These are phyloP conservation scores for Cyprinodon diabolis DNA, from an alignment of 2,797 vertebrate genomes.

Conservation along the genomic window DNA sequence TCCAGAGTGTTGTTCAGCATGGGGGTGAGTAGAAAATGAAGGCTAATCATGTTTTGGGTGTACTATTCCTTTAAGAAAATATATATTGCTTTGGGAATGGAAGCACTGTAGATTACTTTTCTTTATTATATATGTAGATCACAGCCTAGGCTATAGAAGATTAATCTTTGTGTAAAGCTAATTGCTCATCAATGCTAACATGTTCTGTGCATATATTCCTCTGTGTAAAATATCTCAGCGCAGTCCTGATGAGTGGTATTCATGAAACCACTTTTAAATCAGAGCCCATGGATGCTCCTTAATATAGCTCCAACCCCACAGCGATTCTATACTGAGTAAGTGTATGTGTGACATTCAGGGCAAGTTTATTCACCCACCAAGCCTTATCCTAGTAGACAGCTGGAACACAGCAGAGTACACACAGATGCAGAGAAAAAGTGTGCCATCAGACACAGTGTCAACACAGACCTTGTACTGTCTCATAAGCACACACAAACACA, in stretches of 20 bases:
- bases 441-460: conserved; percentile 42
- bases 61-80: no score
- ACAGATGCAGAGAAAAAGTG: conserved; percentile 46
- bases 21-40: no score
- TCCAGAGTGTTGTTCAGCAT: no score
- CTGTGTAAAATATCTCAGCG: conserved; percentile 3
- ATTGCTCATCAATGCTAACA: background rate
- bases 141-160: no score
- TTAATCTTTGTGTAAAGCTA: conserved; percentile 1
- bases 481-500: background rate
- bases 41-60: no score
- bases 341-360: conserved; percentile 29
- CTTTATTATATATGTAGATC: no score
- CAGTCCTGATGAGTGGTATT: conserved; percentile 17
- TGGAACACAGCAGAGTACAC: conserved; percentile 57
- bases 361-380: conserved; percentile 52
- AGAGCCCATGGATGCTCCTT: conserved; percentile 39
- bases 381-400: conserved; percentile 70
- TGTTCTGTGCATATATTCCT: background rate
- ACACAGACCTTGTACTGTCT: conserved; percentile 7
- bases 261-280: conserved; percentile 33
- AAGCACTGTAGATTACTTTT: no score
- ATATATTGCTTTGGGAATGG: no score
- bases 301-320: conserved; percentile 57
- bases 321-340: conserved; percentile 30